Evolutionary conservation across 2,888 invertebrate genomes (phyloP), one percentile per base, ranked within the genome.

Genomic region (Pseudanteris insignis): DNA sequence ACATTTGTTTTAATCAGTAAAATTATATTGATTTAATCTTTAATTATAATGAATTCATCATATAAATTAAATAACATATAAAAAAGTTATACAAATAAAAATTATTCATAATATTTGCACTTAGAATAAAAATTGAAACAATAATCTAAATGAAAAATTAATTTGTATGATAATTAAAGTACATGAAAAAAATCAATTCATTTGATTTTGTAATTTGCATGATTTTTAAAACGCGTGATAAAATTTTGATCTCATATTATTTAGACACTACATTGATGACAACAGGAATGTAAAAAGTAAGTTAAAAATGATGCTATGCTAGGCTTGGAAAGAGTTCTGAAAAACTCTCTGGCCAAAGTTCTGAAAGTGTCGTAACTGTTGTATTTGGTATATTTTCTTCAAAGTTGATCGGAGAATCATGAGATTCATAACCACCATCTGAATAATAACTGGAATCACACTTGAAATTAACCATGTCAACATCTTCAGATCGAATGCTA

Each of bases 271-370:
- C 3, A 21, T 21, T 21, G 7, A 21, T 21, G 3, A 21, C 3
- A 3, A 21, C 3, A 5, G 7, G 4, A 21, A 21, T 21, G 7
- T 21, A 21, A 7, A 21, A 21, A 21, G 21, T 5, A 21, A 21
- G 21, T n/a, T n/a, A n/a, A 21, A 21, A 21, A 21, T 21, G 21
- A 21, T 29, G 8, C 82, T 83, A 90, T 44, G 87, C 84, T 72
- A 91, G 81, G 61, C 86, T 86, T 25, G 91, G 91, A 80, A 92
- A 92, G 67, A 92, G 81, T 80, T 91, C 90, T 60, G 89, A 87
- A 70, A 91, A 87, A 68, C 88, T 88, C 73, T 87, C 87, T 73
- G 89, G 88, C 89, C 89, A 90, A 71, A 88, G 83, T 74, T 89
- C 88, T 2, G 78, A 75, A 73, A 88, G 81, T 62, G 83, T 75